Base-by-base conservation (phyloP, 2,888 invertebrate species). In the Priocnemis perturbator region DNA sequence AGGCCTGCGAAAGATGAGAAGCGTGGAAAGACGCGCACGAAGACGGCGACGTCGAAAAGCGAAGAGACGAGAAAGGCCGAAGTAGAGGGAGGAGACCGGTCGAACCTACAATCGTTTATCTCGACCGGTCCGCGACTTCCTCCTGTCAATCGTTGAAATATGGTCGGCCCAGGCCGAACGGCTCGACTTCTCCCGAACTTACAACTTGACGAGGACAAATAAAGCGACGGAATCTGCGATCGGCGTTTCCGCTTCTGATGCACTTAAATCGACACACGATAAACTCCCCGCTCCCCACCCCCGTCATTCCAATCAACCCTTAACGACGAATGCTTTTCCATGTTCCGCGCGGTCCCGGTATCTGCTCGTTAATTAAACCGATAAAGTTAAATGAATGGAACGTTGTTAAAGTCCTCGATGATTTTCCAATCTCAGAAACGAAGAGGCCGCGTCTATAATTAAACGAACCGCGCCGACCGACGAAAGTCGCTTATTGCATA, bases 81-180 rank as follows among this genome's bases (percentile, higher is more conserved):
- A 37, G 11, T 3, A 23, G 15, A 45, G 23, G 55, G 48, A 50
- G 15, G 14, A 30, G 48, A 21, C 60, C 65, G 45, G 47, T 65
- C 56, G 61, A 64, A 50, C 59, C 37, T 19, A 67, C 23, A 52
- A 64, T 69, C 69, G 71, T 76, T 74, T 59, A 64, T 67, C 67
- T 71, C 60, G 55, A 55, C 21, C 64, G 19, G 3, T 9, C 45
- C 58, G 52, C 64, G 61, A 77, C 71, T 77, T 78, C 77, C 75
- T 78, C 58, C 71, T 73, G 77, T 77, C 75, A 21, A 71, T 71
- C 55, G 3, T 56, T 77, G 63, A 74, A 69, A 67, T 71, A 77
- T 57, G 61, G 52, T 45, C 37, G 56, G 11, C n/a, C 14, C 60
- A 50, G 37, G 37, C 30, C 53, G 23, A 21, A 21, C 21, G 14